Conservation (phyloP, 1,140 invertebrate genomes). For the Theocolax elegans region DNA sequence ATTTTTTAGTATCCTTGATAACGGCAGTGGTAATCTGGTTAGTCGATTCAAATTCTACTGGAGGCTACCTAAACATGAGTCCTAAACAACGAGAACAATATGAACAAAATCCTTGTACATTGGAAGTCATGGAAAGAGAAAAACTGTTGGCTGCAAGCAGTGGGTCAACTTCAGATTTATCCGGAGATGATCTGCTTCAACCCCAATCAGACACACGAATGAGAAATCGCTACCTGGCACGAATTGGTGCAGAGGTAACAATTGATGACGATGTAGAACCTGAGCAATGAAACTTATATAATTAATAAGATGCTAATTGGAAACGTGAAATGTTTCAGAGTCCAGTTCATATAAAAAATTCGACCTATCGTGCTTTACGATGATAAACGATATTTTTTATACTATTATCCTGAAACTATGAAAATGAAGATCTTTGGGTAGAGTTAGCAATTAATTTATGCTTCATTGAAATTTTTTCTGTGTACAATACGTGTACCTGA, state of each 20-base stretch:
- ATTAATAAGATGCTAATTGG: constrained; percentile 28
- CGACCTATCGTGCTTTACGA: constrained; percentile 60
- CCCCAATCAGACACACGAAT: constrained; percentile 74
- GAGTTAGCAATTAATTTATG: not conserved
- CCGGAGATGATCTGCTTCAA: constrained; percentile 67
- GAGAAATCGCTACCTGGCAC: constrained; percentile 72
- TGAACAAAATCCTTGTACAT: constrained; percentile 55
- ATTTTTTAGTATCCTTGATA: constrained; percentile 77
- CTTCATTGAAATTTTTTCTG: constrained; percentile 14
- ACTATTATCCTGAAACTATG: constrained; percentile 36
- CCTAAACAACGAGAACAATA: constrained; percentile 72
- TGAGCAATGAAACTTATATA: constrained; percentile 32
- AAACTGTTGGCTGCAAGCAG: constrained; percentile 65
- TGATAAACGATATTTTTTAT: constrained; percentile 51
- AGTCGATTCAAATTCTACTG: constrained; percentile 72
- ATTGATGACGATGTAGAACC: constrained; percentile 55
- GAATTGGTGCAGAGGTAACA: constrained; percentile 70
- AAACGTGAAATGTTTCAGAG: constrained; percentile 56
- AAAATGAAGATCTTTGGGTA: not conserved
- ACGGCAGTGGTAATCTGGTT: constrained; percentile 80
- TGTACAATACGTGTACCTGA: constrained; percentile 37
- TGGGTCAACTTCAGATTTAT: constrained; percentile 66
- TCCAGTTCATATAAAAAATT: constrained; percentile 56
- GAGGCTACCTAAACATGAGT: constrained; percentile 85
- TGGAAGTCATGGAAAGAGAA: constrained; percentile 68